Evolutionary conservation across 2,113 vertebrate species (phyloP).

Genomic region (Rhinichthys klamathensis): DNA sequence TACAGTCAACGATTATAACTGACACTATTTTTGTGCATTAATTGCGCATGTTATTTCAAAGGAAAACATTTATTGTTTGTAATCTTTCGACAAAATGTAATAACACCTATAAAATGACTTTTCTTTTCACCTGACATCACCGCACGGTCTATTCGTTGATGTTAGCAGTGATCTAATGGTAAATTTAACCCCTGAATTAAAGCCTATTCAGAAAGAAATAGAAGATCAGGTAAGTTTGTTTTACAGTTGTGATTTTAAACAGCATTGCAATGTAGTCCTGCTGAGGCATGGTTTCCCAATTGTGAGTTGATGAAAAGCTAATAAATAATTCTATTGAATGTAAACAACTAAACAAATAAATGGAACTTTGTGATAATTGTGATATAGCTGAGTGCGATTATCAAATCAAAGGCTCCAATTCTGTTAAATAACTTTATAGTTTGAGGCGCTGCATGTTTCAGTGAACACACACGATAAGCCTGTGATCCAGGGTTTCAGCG

Average conservation of each 20-base stretch:
- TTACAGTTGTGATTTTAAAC: not conserved
- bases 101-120: not conserved
- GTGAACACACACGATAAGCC: not conserved
- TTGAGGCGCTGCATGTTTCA: not conserved
- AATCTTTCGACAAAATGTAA: not conserved
- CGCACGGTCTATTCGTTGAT: no score
- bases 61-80: not conserved
- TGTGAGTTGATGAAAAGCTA: not conserved
- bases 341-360: not conserved
- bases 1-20: not conserved
- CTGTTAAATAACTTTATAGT: not conserved
- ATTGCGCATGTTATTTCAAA: not conserved
- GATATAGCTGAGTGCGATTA: not conserved
- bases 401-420: not conserved
- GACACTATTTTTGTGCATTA: not conserved
- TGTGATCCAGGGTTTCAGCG: no score
- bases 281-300: not conserved
- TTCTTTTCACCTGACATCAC: not conserved
- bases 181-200: not conserved
- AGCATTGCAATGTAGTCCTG: not conserved
- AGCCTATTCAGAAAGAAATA: not conserved
- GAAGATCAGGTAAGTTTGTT: no score
- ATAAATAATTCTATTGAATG: not conserved
- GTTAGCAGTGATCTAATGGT: not conserved
- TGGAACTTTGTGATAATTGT: not conserved